Conservation (phyloP, 1,140 invertebrate species). For the Mya arenaria region DNA sequence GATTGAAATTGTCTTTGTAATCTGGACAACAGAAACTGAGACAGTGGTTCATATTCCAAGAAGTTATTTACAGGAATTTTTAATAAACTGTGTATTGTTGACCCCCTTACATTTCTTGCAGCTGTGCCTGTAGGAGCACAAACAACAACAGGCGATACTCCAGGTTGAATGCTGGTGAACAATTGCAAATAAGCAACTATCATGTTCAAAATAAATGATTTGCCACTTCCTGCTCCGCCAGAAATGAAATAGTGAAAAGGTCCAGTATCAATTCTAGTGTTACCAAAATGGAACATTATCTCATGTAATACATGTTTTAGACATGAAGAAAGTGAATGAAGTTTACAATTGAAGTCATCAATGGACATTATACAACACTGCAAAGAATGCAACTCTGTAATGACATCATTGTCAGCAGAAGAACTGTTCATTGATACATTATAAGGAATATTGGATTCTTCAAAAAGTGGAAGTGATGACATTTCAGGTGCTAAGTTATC, state of each 20-base stretch:
- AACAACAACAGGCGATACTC: constrained; percentile 34
- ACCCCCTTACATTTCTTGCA: constrained; percentile 37
- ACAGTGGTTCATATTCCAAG: constrained; percentile 10
- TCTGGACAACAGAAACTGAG: constrained; percentile 2
- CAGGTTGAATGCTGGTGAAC: constrained; percentile 1
- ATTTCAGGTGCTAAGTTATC: neutral
- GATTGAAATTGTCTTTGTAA: constrained; percentile 5
- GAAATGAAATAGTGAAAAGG: constrained; percentile 51
- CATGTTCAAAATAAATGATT: constrained; percentile 19
- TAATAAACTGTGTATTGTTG: constrained; percentile 40
- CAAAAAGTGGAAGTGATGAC: no score
- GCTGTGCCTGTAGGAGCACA: constrained; percentile 56
- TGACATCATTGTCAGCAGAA: neutral
- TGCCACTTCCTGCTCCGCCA: constrained; percentile 55
- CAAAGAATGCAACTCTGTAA: constrained; percentile 22
- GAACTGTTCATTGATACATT: neutral
- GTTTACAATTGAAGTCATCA: constrained; percentile 21
- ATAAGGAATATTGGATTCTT: neutral
- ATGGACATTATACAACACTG: constrained; percentile 40
- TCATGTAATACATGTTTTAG: neutral
- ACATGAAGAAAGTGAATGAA: neutral
- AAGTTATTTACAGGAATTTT: constrained; percentile 22
- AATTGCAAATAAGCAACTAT: constrained; percentile 34
- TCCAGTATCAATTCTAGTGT: neutral
- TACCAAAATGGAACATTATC: neutral